Percentiles rank a stretch among this genome's conserved stretches.
Conservation (phyloP, 2,888 invertebrate genomes). For the Eurytoma californica region DNA sequence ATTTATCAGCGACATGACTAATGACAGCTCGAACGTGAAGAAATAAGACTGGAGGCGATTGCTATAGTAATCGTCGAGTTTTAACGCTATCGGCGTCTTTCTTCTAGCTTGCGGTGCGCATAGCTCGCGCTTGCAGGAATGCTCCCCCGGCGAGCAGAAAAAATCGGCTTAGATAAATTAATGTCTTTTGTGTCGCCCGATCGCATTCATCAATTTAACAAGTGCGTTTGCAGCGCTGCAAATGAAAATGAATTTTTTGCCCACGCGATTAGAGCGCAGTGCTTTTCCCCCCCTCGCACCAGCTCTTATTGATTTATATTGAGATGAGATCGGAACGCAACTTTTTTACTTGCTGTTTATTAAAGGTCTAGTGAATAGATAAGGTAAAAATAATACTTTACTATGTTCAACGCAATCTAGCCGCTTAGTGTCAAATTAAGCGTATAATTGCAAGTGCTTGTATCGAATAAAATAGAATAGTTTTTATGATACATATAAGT, state of each 20-base stretch:
- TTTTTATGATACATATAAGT: no score
- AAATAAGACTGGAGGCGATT: not conserved
- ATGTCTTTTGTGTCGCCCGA: conserved; percentile 34
- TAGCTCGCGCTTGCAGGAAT: not conserved
- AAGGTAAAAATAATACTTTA: not conserved
- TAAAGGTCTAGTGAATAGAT: not conserved
- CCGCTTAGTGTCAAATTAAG: not conserved
- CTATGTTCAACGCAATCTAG: no score
- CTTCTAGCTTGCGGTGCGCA: not conserved
- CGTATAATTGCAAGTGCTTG: no score
- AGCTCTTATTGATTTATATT: conserved; percentile 10
- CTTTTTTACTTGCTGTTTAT: conserved; percentile 4
- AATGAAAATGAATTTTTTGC: conserved; percentile 34
- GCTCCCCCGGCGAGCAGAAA: not conserved
- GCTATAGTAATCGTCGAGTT: conserved; percentile 18
- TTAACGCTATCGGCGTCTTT: conserved; percentile 25
- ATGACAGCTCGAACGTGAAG: conserved; percentile 2
- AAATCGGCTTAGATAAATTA: conserved; percentile 51
- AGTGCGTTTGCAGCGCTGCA: not conserved
- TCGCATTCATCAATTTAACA: conserved; percentile 39
- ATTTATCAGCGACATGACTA: conserved; percentile 33
- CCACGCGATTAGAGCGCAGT: not conserved
- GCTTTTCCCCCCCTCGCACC: not conserved
- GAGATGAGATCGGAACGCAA: conserved; percentile 6
- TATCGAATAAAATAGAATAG: no score